Evolutionary conservation across 2,888 invertebrate genomes (phyloP).

Genomic region (Xestobium rufovillosum): DNA sequence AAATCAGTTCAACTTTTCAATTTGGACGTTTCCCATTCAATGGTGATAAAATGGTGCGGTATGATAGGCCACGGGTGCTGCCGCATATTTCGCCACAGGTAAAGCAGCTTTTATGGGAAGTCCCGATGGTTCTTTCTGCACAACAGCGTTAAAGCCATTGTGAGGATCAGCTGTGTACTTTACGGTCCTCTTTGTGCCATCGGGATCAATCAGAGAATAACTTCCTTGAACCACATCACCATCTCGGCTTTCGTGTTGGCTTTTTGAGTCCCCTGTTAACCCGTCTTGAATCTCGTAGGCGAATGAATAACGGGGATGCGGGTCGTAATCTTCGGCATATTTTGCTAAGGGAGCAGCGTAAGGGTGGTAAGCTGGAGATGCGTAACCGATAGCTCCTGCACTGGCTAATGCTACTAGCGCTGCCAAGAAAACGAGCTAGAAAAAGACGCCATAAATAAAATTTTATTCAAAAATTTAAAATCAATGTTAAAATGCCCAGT

Average conservation of each 20-base stretch:
- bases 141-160: background rate
- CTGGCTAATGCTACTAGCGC: background rate
- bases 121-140: background rate
- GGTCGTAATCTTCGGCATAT: background rate
- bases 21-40: too few relatives aligned
- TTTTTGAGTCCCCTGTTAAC: background rate
- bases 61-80: too few relatives aligned
- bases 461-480: too few relatives aligned
- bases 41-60: too few relatives aligned
- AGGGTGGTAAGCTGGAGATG: background rate
- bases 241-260: background rate
- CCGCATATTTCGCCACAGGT: too few relatives aligned
- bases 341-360: background rate
- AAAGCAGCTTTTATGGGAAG: too few relatives aligned
- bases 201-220: conserved; percentile 1
- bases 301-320: background rate
- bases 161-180: background rate
- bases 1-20: too few relatives aligned
- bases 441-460: too few relatives aligned
- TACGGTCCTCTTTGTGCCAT: background rate
- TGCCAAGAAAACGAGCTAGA: too few relatives aligned
- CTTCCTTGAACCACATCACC: conserved; percentile 1
- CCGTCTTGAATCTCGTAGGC: conserved; percentile 2
- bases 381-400: background rate
- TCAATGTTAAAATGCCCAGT: too few relatives aligned